Conservation (phyloP, 2,888 invertebrate species). For the Thecocarcelia acutangulata region DNA sequence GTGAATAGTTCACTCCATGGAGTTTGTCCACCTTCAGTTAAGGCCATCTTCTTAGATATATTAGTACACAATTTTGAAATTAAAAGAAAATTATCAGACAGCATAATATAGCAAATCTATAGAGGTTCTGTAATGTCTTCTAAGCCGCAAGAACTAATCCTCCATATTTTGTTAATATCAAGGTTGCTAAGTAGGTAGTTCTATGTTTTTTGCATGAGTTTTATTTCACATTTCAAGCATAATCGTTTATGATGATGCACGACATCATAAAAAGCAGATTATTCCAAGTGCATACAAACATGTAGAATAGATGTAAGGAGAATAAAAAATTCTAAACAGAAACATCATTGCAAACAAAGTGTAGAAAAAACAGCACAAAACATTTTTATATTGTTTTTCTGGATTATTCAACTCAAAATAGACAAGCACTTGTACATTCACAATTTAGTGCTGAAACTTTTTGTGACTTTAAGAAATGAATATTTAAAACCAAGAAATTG, state of each 20-base stretch:
- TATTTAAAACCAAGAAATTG: conserved; percentile 15
- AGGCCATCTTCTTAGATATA: too few species aligned
- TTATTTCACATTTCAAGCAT: conserved; percentile 17
- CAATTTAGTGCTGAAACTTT: conserved; percentile 32
- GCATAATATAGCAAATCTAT: too few species aligned
- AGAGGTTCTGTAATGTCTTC: too few species aligned
- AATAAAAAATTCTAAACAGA: conserved; percentile 7
- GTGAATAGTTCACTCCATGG: too few species aligned
- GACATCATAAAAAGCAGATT: conserved; percentile 38
- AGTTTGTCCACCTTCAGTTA: too few species aligned
- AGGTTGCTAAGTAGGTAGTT: conserved; percentile 1
- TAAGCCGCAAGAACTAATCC: too few species aligned
- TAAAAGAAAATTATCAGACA: too few species aligned
- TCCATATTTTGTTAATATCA: too few species aligned
- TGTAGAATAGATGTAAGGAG: neutral
- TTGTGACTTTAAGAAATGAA: conserved; percentile 17
- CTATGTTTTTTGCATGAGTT: neutral
- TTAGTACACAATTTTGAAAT: too few species aligned
- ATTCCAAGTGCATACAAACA: conserved; percentile 12
- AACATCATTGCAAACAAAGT: conserved; percentile 16
- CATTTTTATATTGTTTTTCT: conserved; percentile 1
- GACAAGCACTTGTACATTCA: conserved; percentile 21
- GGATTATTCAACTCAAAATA: conserved; percentile 22
- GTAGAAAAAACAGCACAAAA: conserved; percentile 2
- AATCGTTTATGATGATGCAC: conserved; percentile 61